phyloP scores from a whole-genome alignment of 2,797 vertebrate species.

The Alcedo atthis region DNA sequence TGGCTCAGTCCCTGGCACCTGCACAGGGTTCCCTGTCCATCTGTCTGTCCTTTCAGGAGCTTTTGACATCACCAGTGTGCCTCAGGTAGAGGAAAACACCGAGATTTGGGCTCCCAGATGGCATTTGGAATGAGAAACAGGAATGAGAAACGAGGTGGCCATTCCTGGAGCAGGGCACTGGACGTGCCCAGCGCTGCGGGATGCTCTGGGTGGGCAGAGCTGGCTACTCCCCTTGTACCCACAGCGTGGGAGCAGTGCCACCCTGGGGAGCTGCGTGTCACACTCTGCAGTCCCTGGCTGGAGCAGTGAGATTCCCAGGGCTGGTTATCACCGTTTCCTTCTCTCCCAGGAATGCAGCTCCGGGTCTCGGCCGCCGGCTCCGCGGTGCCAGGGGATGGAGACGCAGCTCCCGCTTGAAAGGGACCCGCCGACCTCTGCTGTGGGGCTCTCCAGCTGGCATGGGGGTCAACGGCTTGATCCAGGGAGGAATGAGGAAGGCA shows the following conservation, averaged over 20 bases:
- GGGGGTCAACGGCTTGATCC: background rate
- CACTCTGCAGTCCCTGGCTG: background rate
- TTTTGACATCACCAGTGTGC: fast-evolving
- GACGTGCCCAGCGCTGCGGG: fast-evolving
- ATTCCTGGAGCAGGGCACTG: fast-evolving
- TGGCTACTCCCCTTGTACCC: background rate
- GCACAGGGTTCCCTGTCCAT: background rate
- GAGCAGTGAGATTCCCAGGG: background rate
- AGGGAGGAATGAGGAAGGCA: constrained; percentile 36
- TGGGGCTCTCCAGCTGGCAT: background rate
- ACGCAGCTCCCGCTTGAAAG: background rate
- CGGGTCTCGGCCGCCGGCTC: background rate
- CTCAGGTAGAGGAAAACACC: background rate
- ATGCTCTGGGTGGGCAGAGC: background rate
- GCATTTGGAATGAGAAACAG: background rate
- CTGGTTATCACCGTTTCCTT: background rate
- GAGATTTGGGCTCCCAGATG: background rate
- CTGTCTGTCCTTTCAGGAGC: background rate
- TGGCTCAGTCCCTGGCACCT: background rate
- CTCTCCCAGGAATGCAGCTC: background rate
- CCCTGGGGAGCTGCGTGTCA: fast-evolving
- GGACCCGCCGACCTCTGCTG: background rate
- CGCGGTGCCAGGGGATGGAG: background rate
- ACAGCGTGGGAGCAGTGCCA: fast-evolving
- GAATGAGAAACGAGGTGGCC: fast-evolving